phyloP scores from a whole-genome alignment of 2,113 vertebrate genomes.

The Irena cyanogastra region DNA sequence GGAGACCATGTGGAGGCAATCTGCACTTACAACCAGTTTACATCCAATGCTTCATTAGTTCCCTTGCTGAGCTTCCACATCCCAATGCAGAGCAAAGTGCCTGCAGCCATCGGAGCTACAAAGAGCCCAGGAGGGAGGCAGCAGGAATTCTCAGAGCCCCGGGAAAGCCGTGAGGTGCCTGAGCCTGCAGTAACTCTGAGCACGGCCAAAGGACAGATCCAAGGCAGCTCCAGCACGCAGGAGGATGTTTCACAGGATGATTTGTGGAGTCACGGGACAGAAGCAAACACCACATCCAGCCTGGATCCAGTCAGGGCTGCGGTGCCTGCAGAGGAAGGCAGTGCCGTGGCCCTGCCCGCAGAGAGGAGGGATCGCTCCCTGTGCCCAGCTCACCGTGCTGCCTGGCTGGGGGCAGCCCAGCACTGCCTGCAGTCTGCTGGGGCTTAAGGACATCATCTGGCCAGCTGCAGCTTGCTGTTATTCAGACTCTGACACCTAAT shows the following conservation, averaged over 20 bases:
- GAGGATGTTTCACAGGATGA: background rate
- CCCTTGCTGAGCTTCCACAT: background rate
- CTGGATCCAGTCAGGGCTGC: background rate
- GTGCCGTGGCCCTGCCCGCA: fast-evolving
- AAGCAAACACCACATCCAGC: background rate
- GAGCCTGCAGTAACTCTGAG: background rate
- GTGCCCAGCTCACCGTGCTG: fast-evolving
- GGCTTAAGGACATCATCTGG: background rate
- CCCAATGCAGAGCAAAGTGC: background rate
- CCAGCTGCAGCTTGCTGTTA: background rate
- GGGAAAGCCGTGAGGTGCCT: background rate
- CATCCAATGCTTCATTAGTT: background rate
- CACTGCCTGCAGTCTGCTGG: background rate
- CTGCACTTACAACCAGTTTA: background rate
- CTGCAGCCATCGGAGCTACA: background rate
- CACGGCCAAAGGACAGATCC: background rate
- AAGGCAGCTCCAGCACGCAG: background rate
- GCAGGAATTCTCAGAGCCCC: background rate
- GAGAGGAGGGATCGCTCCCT: background rate
- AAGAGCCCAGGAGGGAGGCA: background rate
- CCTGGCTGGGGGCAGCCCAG: background rate
- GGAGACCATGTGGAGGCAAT: fast-evolving
- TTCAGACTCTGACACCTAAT: background rate
- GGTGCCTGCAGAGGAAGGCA: background rate
- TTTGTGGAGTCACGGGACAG: background rate